phyloP scores from a whole-genome alignment of 2,113 vertebrate species.

The Crocuta crocuta region DNA sequence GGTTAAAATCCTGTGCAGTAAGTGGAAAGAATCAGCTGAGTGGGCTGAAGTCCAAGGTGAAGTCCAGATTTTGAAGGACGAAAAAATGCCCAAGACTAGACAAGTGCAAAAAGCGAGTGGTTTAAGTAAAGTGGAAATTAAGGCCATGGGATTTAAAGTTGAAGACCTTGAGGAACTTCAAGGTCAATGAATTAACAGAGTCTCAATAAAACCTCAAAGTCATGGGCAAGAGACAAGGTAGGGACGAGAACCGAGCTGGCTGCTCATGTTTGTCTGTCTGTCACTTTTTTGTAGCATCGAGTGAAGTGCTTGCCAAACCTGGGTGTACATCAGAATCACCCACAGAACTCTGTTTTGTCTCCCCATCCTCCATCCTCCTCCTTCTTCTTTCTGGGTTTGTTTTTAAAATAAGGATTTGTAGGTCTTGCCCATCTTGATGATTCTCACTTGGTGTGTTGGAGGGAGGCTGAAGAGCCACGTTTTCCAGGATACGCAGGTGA shows the following conservation, averaged over 20 bases:
- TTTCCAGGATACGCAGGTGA: neutral
- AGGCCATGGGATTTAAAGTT: neutral
- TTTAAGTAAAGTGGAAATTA: neutral
- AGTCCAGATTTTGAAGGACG: neutral
- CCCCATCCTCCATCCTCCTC: neutral
- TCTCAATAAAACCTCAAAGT: neutral
- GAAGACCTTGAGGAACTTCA: neutral
- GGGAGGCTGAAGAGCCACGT: neutral
- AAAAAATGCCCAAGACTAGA: neutral
- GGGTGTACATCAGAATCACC: neutral
- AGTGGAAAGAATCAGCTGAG: neutral
- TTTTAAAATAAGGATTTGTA: constrained; percentile 28
- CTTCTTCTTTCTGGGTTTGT: neutral
- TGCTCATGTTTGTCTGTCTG: neutral
- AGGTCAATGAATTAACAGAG: neutral
- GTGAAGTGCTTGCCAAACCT: neutral
- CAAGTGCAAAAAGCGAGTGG: neutral
- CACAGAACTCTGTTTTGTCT: neutral
- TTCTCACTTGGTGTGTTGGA: neutral
- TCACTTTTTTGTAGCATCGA: neutral
- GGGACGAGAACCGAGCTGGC: neutral
- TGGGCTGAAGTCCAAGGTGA: neutral
- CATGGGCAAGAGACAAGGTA: neutral
- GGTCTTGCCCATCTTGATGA: neutral
- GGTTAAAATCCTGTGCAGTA: neutral